These are phyloP conservation scores for Coboldia fuscipes DNA, from an alignment of 1,140 invertebrate genomes.

Conservation along the genomic window DNA sequence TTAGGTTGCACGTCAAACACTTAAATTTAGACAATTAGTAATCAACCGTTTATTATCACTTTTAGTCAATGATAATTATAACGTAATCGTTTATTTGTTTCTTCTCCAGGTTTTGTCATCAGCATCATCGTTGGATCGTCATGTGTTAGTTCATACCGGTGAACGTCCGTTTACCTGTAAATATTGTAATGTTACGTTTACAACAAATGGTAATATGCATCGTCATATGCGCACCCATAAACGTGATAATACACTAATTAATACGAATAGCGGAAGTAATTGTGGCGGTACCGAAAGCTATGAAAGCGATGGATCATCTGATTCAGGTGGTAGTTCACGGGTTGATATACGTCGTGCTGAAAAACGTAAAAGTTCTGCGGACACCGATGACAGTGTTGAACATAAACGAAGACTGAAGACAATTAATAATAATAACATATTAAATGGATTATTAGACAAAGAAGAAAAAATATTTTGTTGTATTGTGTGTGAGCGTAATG, in stretches of 20 bases:
- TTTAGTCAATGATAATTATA: no score
- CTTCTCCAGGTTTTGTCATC: constrained; percentile 37
- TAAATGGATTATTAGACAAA: constrained; percentile 3
- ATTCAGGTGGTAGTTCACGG: constrained; percentile 5
- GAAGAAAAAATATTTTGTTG: constrained; percentile 21
- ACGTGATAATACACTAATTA: constrained; percentile 10
- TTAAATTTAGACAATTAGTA: no score
- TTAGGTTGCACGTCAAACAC: no score
- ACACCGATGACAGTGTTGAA: constrained; percentile 5
- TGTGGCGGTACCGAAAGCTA: constrained; percentile 25
- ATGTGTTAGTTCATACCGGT: constrained; percentile 52
- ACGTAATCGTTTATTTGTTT: background rate
- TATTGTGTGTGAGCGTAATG: constrained; percentile 32
- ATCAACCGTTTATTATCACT: no score
- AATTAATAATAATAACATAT: constrained; percentile 12
- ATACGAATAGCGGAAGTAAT: constrained; percentile 4
- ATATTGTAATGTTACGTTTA: constrained; percentile 60
- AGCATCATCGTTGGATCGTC: constrained; percentile 51
- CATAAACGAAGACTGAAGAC: constrained; percentile 11
- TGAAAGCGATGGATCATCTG: constrained; percentile 19
- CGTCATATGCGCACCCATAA: constrained; percentile 56
- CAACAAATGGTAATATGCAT: constrained; percentile 77
- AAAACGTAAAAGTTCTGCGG: constrained; percentile 9
- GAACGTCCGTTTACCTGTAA: constrained; percentile 58
- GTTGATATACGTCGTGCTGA: background rate